Percentiles rank a stretch among this genome's conserved stretches.
These are phyloP conservation scores for Lasioglossum figueresi DNA, from an alignment of 2,888 invertebrate genomes.

Conservation along the genomic window DNA sequence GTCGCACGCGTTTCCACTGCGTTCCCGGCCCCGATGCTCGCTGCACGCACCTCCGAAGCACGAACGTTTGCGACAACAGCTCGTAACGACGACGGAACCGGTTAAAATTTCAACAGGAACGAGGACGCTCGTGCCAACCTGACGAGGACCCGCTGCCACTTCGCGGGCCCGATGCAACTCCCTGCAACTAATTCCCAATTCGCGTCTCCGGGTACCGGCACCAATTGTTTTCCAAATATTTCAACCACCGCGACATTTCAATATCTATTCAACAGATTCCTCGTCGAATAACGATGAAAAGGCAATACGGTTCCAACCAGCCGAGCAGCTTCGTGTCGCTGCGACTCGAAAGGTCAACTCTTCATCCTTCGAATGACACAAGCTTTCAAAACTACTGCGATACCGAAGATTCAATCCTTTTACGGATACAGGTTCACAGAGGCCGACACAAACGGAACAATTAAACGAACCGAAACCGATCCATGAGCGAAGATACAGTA, in stretches of 20 bases:
- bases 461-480: not conserved
- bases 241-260: not conserved
- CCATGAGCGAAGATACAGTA: too few species aligned
- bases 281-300: not conserved
- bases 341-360: not conserved
- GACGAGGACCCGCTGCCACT: constrained; percentile 17
- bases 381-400: not conserved
- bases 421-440: not conserved
- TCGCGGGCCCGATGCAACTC: constrained; percentile 13
- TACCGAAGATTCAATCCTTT: not conserved
- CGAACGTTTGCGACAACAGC: constrained; percentile 42
- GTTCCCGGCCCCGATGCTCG: constrained; percentile 52
- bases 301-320: too few species aligned
- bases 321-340: not conserved
- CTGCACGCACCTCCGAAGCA: constrained; percentile 59
- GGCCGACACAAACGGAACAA: not conserved
- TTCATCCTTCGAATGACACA: not conserved
- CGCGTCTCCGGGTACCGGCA: not conserved
- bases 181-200: not conserved
- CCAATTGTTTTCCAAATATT: not conserved
- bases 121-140: constrained; percentile 24
- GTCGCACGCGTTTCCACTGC: constrained; percentile 78
- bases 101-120: constrained; percentile 51
- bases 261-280: not conserved
- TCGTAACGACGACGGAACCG: constrained; percentile 47